phyloP scores from a whole-genome alignment of 2,888 invertebrate genomes.

The Caenorhabditis sinica region DNA sequence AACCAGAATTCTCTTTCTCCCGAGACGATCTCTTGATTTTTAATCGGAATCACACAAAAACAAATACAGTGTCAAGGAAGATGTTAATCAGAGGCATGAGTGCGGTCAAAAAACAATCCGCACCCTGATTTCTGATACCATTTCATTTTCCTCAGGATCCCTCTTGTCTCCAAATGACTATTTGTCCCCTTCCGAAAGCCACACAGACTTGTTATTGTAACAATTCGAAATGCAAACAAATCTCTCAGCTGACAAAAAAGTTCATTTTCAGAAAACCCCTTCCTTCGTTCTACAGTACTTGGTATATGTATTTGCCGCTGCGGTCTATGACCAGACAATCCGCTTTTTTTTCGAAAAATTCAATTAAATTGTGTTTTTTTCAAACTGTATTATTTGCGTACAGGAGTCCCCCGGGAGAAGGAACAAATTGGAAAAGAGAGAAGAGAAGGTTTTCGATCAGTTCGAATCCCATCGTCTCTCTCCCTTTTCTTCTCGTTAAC shows the following conservation, averaged over 20 bases:
- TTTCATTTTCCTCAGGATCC: neutral
- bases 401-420: conserved; percentile 16
- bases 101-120: conserved; percentile 25
- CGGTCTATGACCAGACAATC: conserved; percentile 23
- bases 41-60: conserved; percentile 8
- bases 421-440: conserved; percentile 1
- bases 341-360: conserved; percentile 8
- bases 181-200: conserved; percentile 13
- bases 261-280: conserved; percentile 22
- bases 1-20: neutral
- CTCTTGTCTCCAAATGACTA: neutral
- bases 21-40: conserved; percentile 44
- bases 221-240: conserved; percentile 15
- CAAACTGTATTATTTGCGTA: conserved; percentile 20
- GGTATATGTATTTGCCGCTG: neutral
- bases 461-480: conserved; percentile 16
- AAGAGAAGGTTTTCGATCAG: conserved; percentile 35
- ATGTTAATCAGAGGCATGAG: neutral
- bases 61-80: neutral
- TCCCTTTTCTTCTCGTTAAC: conserved; percentile 33
- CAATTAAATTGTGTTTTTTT: conserved; percentile 18
- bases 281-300: conserved; percentile 18
- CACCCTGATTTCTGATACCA: conserved; percentile 23
- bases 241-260: conserved; percentile 22
- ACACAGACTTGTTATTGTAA: conserved; percentile 35